Conservation (phyloP, 2,888 invertebrate species). For the Sarcophaga caerulescens region DNA sequence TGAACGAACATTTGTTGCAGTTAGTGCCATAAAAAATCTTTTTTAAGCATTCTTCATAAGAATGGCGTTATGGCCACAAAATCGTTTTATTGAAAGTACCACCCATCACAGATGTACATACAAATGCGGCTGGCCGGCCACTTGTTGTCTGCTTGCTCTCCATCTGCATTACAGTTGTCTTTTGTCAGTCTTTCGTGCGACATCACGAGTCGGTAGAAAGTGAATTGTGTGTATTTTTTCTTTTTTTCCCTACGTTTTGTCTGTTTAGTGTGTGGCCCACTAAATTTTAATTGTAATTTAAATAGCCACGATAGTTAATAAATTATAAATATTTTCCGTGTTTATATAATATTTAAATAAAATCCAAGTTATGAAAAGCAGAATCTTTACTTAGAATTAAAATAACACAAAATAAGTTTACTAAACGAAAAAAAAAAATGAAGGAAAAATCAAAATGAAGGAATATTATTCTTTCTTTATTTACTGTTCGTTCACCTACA, state of each 20-base stretch:
- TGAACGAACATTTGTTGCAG: no score
- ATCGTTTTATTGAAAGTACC: no score
- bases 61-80: no score
- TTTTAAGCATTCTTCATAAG: no score
- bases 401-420: neutral
- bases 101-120: neutral
- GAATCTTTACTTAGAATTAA: conserved; percentile 14
- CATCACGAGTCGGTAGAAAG: conserved; percentile 18
- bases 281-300: conserved; percentile 15
- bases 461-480: conserved; percentile 31
- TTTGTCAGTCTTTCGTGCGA: conserved; percentile 48
- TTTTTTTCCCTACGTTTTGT: neutral
- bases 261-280: conserved; percentile 11
- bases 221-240: neutral
- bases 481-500: conserved; percentile 54
- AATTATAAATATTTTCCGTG: neutral
- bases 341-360: neutral
- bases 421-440: conserved; percentile 12
- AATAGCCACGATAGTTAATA: neutral
- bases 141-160: conserved; percentile 50
- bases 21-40: no score
- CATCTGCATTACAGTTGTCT: conserved; percentile 49
- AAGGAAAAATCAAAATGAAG: conserved; percentile 11
- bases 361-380: neutral
- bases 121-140: neutral